Base-by-base conservation (phyloP, 2,888 invertebrate species). In the Beris morrisii region DNA sequence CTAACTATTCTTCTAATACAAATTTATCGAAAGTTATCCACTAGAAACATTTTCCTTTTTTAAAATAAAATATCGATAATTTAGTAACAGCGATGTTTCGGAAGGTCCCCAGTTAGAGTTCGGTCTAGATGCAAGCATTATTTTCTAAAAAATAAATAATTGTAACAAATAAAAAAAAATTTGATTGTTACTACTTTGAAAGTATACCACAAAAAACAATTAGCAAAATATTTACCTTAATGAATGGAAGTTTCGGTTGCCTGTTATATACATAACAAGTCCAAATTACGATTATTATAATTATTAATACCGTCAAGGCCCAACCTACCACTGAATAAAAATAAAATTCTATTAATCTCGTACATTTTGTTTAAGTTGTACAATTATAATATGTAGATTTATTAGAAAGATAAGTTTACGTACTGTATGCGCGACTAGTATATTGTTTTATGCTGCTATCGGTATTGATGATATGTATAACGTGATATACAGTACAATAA, bases 11-110 rank as follows among this genome's bases (percentile, higher is more conserved):
- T n/a, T n/a, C n/a, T n/a, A n/a, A n/a, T n/a, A n/a, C n/a, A n/a
- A n/a, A n/a, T n/a, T n/a, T n/a, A n/a, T n/a, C n/a, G n/a, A n/a
- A n/a, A n/a, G n/a, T n/a, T n/a, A n/a, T n/a, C n/a, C n/a, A n/a
- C n/a, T n/a, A n/a, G n/a, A n/a, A n/a, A n/a, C 11, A 43, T 56
- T 43, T 32, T 38, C 56, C 43, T 56, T 56, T 38, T 56, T 56
- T 46, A 61, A 52, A 32, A 52, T 52, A 38, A 52, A 61, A 38
- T 50, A 52, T 61, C 61, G 12, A 32, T 61, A 61, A 11, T 50
- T 61, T 50, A 61, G 38, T 9, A 52, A 38, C 31, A 61, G 50
- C 38, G 61, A 61, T 4, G 32, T 12, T 7, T 61, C 61, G 9
- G 61, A 48, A 9, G 61, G 61, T 6, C 61, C 52, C 61, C 61